Percentiles rank a stretch among this genome's conserved stretches.
These are phyloP conservation scores for Dasysyrphus albostriatus DNA, from an alignment of 2,888 invertebrate genomes.

Conservation along the genomic window DNA sequence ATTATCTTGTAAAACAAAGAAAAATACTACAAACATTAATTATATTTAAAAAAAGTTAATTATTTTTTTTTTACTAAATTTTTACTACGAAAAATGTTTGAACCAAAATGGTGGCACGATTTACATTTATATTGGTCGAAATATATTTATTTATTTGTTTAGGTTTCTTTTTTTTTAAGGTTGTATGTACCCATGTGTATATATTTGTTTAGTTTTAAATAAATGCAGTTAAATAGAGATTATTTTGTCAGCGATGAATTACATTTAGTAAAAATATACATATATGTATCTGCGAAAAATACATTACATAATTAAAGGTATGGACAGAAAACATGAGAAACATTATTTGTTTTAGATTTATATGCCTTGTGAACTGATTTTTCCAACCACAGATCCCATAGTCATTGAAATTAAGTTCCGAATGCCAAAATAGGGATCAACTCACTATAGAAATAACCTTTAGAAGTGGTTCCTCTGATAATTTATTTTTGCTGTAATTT, in stretches of 20 bases:
- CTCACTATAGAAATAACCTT: not conserved
- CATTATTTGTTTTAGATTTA: not conserved
- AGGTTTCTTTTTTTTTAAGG: conserved; percentile 25
- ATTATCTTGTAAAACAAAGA: conserved; percentile 24
- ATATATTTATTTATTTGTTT: conserved; percentile 53
- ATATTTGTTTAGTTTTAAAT: conserved; percentile 46
- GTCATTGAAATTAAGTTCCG: not conserved
- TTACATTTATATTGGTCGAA: conserved; percentile 72
- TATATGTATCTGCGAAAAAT: conserved; percentile 1
- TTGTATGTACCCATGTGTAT: conserved; percentile 47
- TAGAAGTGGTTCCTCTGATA: not conserved
- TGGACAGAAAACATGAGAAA: conserved; percentile 13
- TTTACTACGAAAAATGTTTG: conserved; percentile 69
- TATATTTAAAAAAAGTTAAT: conserved; percentile 23
- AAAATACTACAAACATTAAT: not conserved
- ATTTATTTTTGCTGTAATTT: not conserved
- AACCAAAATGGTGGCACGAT: conserved; percentile 72
- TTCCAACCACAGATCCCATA: not conserved
- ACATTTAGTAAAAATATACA: conserved; percentile 37
- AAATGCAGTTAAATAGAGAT: conserved; percentile 71
- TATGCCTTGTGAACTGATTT: conserved; percentile 12
- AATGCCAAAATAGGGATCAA: not conserved
- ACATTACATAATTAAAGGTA: conserved; percentile 10
- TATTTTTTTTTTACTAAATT: conserved; percentile 64
- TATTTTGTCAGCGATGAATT: conserved; percentile 62